These are phyloP conservation scores for Chouioia cunea DNA, from an alignment of 2,888 invertebrate genomes.

Conservation along the genomic window DNA sequence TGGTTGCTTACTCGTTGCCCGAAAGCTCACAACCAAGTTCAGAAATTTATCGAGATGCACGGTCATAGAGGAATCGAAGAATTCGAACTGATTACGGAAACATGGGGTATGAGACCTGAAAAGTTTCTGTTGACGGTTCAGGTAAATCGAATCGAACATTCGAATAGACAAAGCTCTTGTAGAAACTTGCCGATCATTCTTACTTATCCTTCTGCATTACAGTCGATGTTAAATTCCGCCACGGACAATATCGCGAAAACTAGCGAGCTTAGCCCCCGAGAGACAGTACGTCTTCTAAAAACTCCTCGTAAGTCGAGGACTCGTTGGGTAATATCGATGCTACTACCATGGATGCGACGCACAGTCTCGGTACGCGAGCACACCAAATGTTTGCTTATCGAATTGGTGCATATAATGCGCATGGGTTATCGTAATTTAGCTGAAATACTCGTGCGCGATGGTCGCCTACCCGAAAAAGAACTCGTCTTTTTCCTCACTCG, in stretches of 20 bases:
- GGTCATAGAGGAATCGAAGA: conserved; percentile 80
- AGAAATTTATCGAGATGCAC: conserved; percentile 76
- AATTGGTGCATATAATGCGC: conserved; percentile 73
- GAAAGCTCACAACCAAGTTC: conserved; percentile 69
- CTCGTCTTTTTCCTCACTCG: conserved; percentile 79
- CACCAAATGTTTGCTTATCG: conserved; percentile 75
- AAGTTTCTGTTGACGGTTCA: conserved; percentile 76
- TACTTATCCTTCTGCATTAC: background rate
- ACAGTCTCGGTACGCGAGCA: conserved; percentile 77
- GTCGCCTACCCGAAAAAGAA: conserved; percentile 75
- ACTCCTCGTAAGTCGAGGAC: conserved; percentile 70
- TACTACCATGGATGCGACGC: conserved; percentile 74
- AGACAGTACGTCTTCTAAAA: conserved; percentile 70
- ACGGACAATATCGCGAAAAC: background rate
- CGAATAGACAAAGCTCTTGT: no score
- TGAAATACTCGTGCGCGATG: conserved; percentile 73
- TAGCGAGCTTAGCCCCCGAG: conserved; percentile 63
- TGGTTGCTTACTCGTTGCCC: conserved; percentile 74
- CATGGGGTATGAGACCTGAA: conserved; percentile 77
- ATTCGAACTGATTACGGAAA: conserved; percentile 77
- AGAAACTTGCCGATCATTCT: background rate
- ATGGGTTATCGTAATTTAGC: conserved; percentile 74
- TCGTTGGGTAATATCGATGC: conserved; percentile 72
- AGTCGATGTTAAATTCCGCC: conserved; percentile 44
- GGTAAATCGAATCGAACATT: no score